These are phyloP conservation scores for Ceratitis capitata DNA, from an alignment of 1,140 invertebrate species.

Conservation along the genomic window DNA sequence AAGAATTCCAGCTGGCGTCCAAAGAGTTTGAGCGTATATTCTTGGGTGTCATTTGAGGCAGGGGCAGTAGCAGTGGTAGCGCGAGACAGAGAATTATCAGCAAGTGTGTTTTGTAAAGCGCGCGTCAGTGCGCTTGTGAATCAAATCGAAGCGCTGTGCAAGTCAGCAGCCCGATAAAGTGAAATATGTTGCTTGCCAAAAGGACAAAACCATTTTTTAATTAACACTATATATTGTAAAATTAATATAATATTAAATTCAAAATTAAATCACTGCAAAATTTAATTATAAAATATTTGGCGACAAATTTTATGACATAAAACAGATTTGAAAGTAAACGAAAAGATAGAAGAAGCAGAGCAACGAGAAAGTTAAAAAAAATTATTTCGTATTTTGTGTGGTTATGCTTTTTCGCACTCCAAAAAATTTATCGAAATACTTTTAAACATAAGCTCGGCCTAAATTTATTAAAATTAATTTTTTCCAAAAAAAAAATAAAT, in stretches of 20 bases:
- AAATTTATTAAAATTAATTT: background rate
- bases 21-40: slow-evolving; percentile 52
- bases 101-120: background rate
- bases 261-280: slow-evolving; percentile 41
- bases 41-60: background rate
- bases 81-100: background rate
- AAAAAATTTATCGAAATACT: no score
- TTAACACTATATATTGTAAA: slow-evolving; percentile 40
- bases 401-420: background rate
- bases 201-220: background rate
- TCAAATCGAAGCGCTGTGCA: background rate
- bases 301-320: background rate
- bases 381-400: background rate
- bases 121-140: background rate
- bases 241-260: slow-evolving; percentile 39
- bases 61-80: no score
- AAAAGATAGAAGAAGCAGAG: no score
- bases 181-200: slow-evolving; percentile 22
- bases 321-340: background rate
- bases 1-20: slow-evolving; percentile 51
- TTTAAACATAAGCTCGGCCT: no score
- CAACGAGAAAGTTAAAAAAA: no score
- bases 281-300: background rate
- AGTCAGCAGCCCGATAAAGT: background rate
- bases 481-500: background rate